Evolutionary conservation across 2,797 vertebrate genomes (phyloP).

Genomic region (Cyprinodon diabolis): DNA sequence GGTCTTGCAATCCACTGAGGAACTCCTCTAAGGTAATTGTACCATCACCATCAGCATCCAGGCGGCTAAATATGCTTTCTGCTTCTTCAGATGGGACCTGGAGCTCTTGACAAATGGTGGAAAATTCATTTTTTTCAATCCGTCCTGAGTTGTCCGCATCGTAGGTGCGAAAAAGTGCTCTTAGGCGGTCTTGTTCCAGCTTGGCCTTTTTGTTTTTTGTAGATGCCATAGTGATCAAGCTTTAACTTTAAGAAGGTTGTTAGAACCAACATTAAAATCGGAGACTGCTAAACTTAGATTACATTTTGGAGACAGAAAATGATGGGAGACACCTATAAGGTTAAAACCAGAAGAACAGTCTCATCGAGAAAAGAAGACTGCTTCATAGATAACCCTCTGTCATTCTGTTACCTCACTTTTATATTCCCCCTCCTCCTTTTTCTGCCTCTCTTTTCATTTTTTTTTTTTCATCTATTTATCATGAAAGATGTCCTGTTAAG

Average conservation of each 20-base stretch:
- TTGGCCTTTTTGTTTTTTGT: slow-evolving; percentile 18
- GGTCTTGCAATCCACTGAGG: slow-evolving; percentile 52
- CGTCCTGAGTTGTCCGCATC: slow-evolving; percentile 59
- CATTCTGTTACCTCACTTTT: slow-evolving; percentile 34
- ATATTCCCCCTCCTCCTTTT: slow-evolving; percentile 23
- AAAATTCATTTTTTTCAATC: slow-evolving; percentile 62
- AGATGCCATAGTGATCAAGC: slow-evolving; percentile 33
- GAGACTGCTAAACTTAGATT: not conserved
- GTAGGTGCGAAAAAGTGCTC: slow-evolving; percentile 50
- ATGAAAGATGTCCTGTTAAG: slow-evolving; percentile 7
- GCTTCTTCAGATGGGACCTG: slow-evolving; percentile 32
- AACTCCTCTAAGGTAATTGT: slow-evolving; percentile 64
- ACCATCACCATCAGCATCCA: slow-evolving; percentile 52
- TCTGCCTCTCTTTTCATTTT: slow-evolving; percentile 4
- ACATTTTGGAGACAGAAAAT: slow-evolving; percentile 6
- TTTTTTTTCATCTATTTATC: slow-evolving; percentile 6
- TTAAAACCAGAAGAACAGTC: slow-evolving; percentile 1
- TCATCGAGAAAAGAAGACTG: not conserved
- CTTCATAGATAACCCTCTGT: slow-evolving; percentile 12
- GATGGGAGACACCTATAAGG: not conserved
- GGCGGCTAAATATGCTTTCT: slow-evolving; percentile 47
- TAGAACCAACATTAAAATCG: not conserved
- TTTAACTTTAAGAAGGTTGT: not conserved
- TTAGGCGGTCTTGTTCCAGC: slow-evolving; percentile 42
- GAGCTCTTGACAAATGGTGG: slow-evolving; percentile 58